Evolutionary conservation across 2,888 invertebrate species (phyloP), one percentile per base, ranked within the genome.

Genomic region (Lydus trimaculatus): DNA sequence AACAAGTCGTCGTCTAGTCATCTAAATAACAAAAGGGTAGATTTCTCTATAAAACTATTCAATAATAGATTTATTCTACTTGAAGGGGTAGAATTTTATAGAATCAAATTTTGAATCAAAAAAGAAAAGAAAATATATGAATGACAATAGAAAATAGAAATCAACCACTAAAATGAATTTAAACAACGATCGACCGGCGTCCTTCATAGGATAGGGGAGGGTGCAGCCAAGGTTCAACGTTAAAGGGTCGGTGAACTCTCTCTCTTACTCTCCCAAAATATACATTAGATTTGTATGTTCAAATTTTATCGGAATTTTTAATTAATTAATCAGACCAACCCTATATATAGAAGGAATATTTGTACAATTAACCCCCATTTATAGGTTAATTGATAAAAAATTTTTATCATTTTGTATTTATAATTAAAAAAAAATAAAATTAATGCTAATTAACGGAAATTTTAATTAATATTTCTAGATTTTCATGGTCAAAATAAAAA

Each of bases 121-220:
- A 25, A 25, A 52, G 23, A 25, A 2, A 28, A 28, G n/a, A n/a
- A n/a, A n/a, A 28, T 28, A 28, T 3, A 28, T 28, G 2, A 2
- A 43, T 43, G n/a, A 52, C 25, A 23, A 25, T 52, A 52, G 23
- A 25, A 2, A 28, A 28, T 28, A 28, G 28, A 28, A 39, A 43
- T 43, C 7, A 17, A 43, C 20, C 11, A 52, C 20, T 23, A 52
- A 43, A 11, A 4, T 20, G 48, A 25, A 23, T 52, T 23, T 23
- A 13, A 52, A 52, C 52, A 52, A 52, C 52, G 52, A 52, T 52
- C 52, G 52, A 52, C 52, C 52, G 52, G 52, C 52, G 52, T 52
- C 52, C 52, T 52, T 52, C 52, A 52, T 52, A 52, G 25, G 52
- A 52, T 52, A 52, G 25, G 52, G 52, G 52, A 52, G 23, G 52